Conservation (phyloP, 1,140 invertebrate genomes). For the Paramacrobiotus metropolitanus region DNA sequence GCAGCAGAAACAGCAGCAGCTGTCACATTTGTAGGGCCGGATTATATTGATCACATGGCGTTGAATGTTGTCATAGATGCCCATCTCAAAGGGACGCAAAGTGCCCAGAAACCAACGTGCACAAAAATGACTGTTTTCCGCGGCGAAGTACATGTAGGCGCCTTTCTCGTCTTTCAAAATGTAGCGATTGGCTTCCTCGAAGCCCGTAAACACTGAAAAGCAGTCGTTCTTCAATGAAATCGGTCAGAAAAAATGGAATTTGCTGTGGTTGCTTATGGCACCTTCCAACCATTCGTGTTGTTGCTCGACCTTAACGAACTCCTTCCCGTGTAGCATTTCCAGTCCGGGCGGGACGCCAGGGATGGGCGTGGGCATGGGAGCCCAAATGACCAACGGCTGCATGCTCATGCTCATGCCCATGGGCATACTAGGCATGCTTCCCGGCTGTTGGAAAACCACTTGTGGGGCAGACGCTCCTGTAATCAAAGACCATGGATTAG, state of each 20-base stretch:
- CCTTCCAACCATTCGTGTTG: too few species aligned
- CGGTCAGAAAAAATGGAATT: constrained; percentile 8
- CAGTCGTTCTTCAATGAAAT: constrained; percentile 5
- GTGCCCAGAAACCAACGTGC: constrained; percentile 51
- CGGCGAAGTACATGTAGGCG: constrained; percentile 56
- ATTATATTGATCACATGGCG: constrained; percentile 52
- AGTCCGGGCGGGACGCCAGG: too few species aligned
- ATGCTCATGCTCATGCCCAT: too few species aligned
- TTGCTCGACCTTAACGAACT: too few species aligned
- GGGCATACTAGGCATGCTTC: too few species aligned
- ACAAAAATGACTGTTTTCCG: constrained; percentile 55
- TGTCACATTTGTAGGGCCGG: constrained; percentile 45
- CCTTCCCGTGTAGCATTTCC: too few species aligned
- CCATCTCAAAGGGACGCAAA: constrained; percentile 54
- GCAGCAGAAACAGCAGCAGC: constrained; percentile 59
- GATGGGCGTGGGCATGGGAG: too few species aligned
- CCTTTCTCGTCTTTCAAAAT: constrained; percentile 42
- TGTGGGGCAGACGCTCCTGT: too few species aligned
- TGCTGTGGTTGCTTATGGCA: too few species aligned
- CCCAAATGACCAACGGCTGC: too few species aligned
- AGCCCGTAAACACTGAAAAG: constrained; percentile 45
- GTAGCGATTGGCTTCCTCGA: constrained; percentile 72
- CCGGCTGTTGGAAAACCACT: too few species aligned
- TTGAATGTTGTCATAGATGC: constrained; percentile 47
- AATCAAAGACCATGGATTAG: too few species aligned